Conservation (phyloP, 2,888 invertebrate genomes). For the Agriopis aurantiaria region DNA sequence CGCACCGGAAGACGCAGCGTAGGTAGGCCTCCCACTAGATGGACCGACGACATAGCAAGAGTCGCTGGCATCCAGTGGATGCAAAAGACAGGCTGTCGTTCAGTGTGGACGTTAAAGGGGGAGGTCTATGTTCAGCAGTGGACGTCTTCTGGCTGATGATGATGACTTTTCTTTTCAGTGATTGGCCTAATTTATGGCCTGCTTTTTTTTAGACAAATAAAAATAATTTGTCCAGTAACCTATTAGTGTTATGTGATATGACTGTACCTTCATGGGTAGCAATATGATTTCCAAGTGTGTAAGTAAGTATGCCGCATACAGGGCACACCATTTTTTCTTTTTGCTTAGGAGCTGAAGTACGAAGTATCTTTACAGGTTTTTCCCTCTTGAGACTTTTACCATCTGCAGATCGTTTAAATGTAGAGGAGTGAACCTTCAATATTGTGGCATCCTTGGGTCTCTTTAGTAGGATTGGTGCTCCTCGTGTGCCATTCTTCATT, state of each 20-base stretch:
- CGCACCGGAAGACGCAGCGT: no score
- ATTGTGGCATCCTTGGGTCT: conserved; percentile 80
- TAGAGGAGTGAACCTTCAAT: conserved; percentile 69
- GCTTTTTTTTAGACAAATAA: no score
- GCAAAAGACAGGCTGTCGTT: no score
- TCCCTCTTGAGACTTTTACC: conserved; percentile 54
- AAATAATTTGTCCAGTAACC: no score
- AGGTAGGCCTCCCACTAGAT: no score
- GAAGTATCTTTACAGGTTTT: conserved; percentile 66
- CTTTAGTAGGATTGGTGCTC: conserved; percentile 76
- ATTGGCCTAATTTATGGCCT: no score
- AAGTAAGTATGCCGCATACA: conserved; percentile 82
- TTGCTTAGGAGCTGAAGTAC: conserved; percentile 63
- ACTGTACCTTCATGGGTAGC: conserved; percentile 78
- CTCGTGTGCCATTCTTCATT: conserved; percentile 76
- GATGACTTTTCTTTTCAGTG: no score
- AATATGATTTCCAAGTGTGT: conserved; percentile 79
- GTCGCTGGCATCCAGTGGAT: no score
- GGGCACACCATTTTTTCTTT: conserved; percentile 83
- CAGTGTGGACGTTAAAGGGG: no score
- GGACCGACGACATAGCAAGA: no score
- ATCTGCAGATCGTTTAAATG: conserved; percentile 59
- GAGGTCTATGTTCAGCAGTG: no score
- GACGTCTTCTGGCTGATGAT: no score
- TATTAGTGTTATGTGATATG: background rate